Evolutionary conservation across 2,888 invertebrate genomes (phyloP), one percentile per base, ranked within the genome.

Genomic region (Pteria penguin): DNA sequence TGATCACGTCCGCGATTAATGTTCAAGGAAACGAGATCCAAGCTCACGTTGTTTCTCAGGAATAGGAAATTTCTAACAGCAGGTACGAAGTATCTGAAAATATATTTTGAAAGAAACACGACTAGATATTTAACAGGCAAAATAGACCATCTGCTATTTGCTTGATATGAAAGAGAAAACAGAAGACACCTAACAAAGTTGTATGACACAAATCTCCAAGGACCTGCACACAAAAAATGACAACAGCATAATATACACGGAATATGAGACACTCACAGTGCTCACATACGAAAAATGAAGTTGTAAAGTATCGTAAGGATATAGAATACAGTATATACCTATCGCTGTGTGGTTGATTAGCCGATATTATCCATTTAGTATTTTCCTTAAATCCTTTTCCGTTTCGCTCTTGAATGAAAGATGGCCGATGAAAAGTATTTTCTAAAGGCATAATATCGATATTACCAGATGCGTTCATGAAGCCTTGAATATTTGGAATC

Each of bases 351-450:
- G 73, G 66, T 67, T 60, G 57, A n/a, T 58, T 45, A 33, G 66
- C 73, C 11, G 36, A 33, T 18, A 66, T 52, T 29, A 73, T 27
- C 73, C 73, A 73, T 29, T 52, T 22, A 11, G 57, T 31, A 33
- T 57, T 73, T 45, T 67, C 66, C 52, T 67, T 45, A 3, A 60
- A 60, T 26, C 66, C 66, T 29, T 52, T 36, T 29, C 60, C 67
- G 29, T 58, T 57, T 31, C 60, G 29, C 24, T 60, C 32, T 31
- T 72, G 73, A n/a, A 67, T 29, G 29, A 60, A 73, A 27, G 45
- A 60, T 11, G 73, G 73, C 27, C 52, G 54, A 29, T 73, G 73
- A 55, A 67, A 73, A n/a, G 73, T 73, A 57, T 67, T 26, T 54
- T 73, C 60, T 31, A 73, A 24, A 3, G 45, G 26, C 3, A 73